Percentiles rank a stretch among this genome's conserved stretches.
Evolutionary conservation across 2,113 vertebrate species (phyloP).

Genomic region (Scomber colias): DNA sequence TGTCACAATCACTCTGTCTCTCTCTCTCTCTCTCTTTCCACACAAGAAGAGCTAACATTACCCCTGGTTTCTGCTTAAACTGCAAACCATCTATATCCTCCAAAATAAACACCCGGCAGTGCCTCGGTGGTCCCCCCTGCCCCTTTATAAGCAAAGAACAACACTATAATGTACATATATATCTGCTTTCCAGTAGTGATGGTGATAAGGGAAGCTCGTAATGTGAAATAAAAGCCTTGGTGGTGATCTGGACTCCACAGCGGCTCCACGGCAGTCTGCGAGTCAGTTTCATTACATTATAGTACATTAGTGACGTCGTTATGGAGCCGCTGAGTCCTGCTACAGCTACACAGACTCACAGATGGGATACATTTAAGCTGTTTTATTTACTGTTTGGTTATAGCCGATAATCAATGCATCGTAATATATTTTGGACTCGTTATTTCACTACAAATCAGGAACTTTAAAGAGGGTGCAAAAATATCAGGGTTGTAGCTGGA

Average conservation of each 20-base stretch:
- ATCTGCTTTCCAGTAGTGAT: conserved; percentile 33
- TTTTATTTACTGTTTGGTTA: too few species aligned
- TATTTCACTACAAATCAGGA: too few species aligned
- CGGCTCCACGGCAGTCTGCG: neutral
- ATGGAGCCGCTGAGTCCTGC: conserved; percentile 17
- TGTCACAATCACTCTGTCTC: conserved; percentile 8
- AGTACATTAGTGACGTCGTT: conserved; percentile 26
- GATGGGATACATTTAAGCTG: too few species aligned
- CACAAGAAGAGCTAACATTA: conserved; percentile 1
- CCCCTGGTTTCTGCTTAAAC: conserved; percentile 30
- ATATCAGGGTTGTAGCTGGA: too few species aligned
- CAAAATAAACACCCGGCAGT: conserved; percentile 15
- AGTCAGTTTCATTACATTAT: conserved; percentile 45
- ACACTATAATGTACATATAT: neutral
- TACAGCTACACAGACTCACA: conserved; percentile 2
- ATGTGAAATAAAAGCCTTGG: conserved; percentile 54
- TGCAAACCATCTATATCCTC: conserved; percentile 33
- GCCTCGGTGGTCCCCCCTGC: neutral
- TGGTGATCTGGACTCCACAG: conserved; percentile 26
- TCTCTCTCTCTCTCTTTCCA: conserved; percentile 3
- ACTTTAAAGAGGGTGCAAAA: too few species aligned
- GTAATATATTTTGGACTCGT: too few species aligned
- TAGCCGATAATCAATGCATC: too few species aligned
- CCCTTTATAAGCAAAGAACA: conserved; percentile 48
- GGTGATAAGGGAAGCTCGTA: conserved; percentile 36